phyloP scores from a whole-genome alignment of 1,140 invertebrate species.

The Panulirus ornatus region DNA sequence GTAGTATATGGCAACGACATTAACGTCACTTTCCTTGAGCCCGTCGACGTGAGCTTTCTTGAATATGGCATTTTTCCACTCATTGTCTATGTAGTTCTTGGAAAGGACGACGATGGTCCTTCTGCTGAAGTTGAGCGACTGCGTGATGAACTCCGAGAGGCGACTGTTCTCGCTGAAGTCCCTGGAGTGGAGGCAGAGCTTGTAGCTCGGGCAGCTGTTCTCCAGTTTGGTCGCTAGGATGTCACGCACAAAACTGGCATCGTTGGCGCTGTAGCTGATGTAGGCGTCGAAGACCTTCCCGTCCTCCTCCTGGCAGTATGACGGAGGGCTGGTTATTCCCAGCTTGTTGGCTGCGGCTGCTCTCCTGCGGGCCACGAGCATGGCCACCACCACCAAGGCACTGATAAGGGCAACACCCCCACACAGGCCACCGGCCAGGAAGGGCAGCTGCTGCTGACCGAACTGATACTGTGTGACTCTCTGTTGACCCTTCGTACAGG shows the following conservation, averaged over 20 bases:
- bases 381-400: conserved; percentile 61
- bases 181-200: conserved; percentile 93
- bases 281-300: conserved; percentile 97
- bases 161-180: conserved; percentile 84
- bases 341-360: conserved; percentile 57
- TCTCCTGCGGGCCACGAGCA: conserved; percentile 68
- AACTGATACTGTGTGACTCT: conserved; percentile 67
- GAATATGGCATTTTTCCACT: conserved; percentile 95
- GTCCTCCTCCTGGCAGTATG: conserved; percentile 82
- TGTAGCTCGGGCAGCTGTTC: conserved; percentile 88
- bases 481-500: conserved; percentile 53
- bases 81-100: conserved; percentile 95
- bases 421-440: conserved; percentile 65
- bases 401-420: conserved; percentile 62
- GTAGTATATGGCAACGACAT: conserved; percentile 90
- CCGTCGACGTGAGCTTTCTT: conserved; percentile 95
- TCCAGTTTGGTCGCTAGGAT: conserved; percentile 86
- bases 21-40: conserved; percentile 86
- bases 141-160: conserved; percentile 93
- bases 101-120: conserved; percentile 94
- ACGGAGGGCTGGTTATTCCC: conserved; percentile 34
- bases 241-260: conserved; percentile 88
- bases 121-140: conserved; percentile 92
- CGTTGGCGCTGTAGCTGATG: conserved; percentile 94
- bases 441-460: conserved; percentile 62